Conservation (phyloP, 2,888 invertebrate genomes). For the Coremacera marginata region DNA sequence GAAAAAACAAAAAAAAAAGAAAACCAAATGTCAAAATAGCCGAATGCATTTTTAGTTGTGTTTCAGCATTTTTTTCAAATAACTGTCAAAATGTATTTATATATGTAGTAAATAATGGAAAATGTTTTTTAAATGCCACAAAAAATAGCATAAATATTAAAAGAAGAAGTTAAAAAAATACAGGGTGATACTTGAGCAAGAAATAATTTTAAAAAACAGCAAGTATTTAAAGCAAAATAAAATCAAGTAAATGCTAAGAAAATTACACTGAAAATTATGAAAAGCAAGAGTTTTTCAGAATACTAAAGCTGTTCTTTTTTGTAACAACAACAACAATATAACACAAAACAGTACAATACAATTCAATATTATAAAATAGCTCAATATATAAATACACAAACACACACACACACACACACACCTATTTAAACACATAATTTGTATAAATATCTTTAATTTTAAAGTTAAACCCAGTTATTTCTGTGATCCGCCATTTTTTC, state of each 20-base stretch:
- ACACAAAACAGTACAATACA: not conserved
- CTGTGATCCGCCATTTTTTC: constrained; percentile 58
- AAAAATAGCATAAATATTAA: constrained; percentile 15
- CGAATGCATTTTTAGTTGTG: constrained; percentile 38
- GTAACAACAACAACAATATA: not conserved
- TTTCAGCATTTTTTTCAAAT: constrained; percentile 14
- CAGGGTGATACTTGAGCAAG: constrained; percentile 51
- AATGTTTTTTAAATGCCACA: not conserved
- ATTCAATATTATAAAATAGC: not conserved
- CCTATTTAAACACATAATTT: constrained; percentile 6
- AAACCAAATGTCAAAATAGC: constrained; percentile 42
- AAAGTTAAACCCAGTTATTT: constrained; percentile 58
- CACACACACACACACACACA: constrained; percentile 10
- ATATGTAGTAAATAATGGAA: not conserved
- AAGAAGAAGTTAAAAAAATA: constrained; percentile 42
- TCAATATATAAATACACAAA: not conserved
- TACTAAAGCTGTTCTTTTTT: not conserved
- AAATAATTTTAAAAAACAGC: constrained; percentile 14
- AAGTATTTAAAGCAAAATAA: constrained; percentile 9
- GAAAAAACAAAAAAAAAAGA: constrained; percentile 21
- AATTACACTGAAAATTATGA: not conserved
- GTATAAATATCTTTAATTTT: constrained; percentile 25
- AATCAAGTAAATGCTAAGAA: not conserved
- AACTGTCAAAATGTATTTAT: not conserved
- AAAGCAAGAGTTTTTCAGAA: too few species aligned